Base-by-base conservation (phyloP, 2,888 invertebrate species). In the Hirtodrosophila histrioides region DNA sequence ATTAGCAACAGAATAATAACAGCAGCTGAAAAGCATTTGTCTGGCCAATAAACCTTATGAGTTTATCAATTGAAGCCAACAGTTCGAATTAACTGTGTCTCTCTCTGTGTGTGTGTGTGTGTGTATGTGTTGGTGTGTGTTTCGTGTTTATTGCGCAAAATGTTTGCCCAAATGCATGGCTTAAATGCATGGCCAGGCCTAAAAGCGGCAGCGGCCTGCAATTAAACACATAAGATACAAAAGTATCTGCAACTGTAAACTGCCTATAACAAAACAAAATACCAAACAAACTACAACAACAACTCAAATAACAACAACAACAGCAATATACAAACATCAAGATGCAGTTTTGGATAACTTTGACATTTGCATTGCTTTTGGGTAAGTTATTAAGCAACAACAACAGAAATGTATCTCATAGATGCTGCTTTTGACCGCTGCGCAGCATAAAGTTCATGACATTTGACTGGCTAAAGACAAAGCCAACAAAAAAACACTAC, bases 321-420 rank as follows among this genome's bases (percentile, higher is more conserved):
- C 48, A 50, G 35, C 57, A 44, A 61, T 48, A 45, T 63, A 63
- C 60, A 54, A 65, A 64, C 53, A 23, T 48, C 76, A 86, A 84
- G 74, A 81, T 81, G 80, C 80, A 84, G 76, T 75, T 85, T 86
- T 88, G 85, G 85, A 85, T 85, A 85, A 67, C 88, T 86, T 75
- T 85, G 85, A 85, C 85, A 85, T 85, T 85, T 88, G 76, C 85
- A 64, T 68, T 70, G 87, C 85, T 88, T 60, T 64, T 62, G 71
- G 84, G 84, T 84, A 81, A 84, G 84, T 88, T 88, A 82, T 85
- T 69, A 67, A 55, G 53, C 57, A 43, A 45, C 67, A 66, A 70
- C 69, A 60, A 66, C 4, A 1, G 6, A 27, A 62, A 61, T 63
- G 57, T 69, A 78, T 69, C 79, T 75, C 75, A 78, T 56, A 78